Evolutionary conservation across 2,888 invertebrate species (phyloP).

Genomic region (Nephrotoma flavescens): DNA sequence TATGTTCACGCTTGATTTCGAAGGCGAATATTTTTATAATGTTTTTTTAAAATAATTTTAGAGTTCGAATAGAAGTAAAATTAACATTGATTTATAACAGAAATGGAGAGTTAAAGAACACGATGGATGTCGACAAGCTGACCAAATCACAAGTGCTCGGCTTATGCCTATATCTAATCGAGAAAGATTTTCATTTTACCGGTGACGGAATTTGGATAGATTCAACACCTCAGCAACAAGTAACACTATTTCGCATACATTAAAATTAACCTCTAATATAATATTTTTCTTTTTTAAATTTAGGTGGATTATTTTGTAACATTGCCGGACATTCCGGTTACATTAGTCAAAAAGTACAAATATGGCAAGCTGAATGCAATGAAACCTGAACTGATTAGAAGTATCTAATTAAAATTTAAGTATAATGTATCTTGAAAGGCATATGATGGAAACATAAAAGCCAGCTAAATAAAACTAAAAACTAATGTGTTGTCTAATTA

Average conservation of each 20-base stretch:
- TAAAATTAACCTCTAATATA: background rate
- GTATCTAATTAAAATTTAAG: background rate
- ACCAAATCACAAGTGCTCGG: constrained; percentile 42
- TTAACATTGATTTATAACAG: constrained; percentile 17
- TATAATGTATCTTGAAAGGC: background rate
- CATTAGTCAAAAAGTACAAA: constrained; percentile 1
- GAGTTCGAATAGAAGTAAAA: constrained; percentile 27
- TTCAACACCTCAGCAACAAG: constrained; percentile 21
- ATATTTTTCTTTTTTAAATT: background rate
- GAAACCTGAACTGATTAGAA: background rate
- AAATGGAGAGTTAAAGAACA: background rate
- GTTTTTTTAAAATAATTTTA: constrained; percentile 15
- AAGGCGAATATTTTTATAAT: constrained; percentile 13
- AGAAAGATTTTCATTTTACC: constrained; percentile 55
- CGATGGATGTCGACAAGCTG: constrained; percentile 1
- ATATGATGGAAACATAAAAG: too few relatives aligned
- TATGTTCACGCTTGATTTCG: constrained; percentile 24
- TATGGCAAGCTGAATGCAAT: background rate
- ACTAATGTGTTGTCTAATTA: too few relatives aligned
- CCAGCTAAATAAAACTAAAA: too few relatives aligned
- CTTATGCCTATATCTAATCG: constrained; percentile 53
- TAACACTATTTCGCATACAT: background rate
- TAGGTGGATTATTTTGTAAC: background rate
- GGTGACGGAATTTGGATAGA: constrained; percentile 58
- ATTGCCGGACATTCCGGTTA: background rate